Conservation (phyloP, 2,797 vertebrate species). For the Poecilia gillii region DNA sequence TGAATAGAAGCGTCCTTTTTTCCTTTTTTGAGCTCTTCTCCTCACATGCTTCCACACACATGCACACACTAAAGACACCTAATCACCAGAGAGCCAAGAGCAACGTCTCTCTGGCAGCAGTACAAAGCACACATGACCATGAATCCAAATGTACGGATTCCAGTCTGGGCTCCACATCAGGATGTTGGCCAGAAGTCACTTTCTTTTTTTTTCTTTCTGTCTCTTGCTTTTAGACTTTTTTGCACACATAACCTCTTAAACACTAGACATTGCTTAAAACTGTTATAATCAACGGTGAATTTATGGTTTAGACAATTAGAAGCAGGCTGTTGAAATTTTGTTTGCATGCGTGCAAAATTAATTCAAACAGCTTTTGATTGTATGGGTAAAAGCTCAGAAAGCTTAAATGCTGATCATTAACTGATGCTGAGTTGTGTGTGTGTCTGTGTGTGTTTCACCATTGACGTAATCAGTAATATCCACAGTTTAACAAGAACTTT, state of each 20-base stretch:
- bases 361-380: not conserved
- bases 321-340: conserved; percentile 36
- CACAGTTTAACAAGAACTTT: conserved; percentile 26
- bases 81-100: conserved; percentile 57
- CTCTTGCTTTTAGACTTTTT: conserved; percentile 19
- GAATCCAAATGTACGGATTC: conserved; percentile 70
- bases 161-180: conserved; percentile 56
- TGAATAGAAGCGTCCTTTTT: conserved; percentile 26
- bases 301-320: conserved; percentile 50
- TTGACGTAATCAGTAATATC: conserved; percentile 20
- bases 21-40: conserved; percentile 1
- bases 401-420: conserved; percentile 12
- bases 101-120: conserved; percentile 68
- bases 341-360: conserved; percentile 7
- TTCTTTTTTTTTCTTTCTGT: conserved; percentile 16
- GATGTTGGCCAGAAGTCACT: conserved; percentile 43
- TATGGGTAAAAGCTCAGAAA: conserved; percentile 21
- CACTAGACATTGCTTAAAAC: conserved; percentile 28
- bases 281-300: conserved; percentile 37
- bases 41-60: conserved; percentile 20
- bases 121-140: conserved; percentile 74
- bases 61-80: conserved; percentile 46
- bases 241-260: conserved; percentile 18
- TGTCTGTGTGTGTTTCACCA: conserved; percentile 1
- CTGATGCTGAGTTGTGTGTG: conserved; percentile 10